Conservation (phyloP, 2,797 vertebrate species). For the Cyprinella venusta region DNA sequence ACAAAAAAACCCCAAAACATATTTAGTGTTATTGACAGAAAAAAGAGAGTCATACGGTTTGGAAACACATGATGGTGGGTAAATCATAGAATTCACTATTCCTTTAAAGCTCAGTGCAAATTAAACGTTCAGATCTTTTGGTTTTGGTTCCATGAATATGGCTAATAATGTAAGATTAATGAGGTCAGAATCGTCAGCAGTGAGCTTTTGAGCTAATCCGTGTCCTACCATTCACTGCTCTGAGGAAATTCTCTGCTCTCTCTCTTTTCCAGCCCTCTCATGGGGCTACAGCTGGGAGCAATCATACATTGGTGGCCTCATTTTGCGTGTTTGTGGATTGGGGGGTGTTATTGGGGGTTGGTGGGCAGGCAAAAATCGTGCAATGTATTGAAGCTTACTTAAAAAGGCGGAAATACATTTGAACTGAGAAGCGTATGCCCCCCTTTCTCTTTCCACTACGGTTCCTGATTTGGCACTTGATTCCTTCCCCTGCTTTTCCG, state of each 20-base stretch:
- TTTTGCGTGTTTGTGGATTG: constrained; percentile 35
- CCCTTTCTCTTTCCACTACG: constrained; percentile 49
- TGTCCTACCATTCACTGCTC: constrained; percentile 56
- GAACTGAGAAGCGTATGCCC: constrained; percentile 57
- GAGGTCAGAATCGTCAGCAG: constrained; percentile 51
- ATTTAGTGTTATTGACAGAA: not conserved
- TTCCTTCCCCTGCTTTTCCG: constrained; percentile 62
- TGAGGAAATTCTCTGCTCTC: constrained; percentile 38
- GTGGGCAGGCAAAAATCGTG: constrained; percentile 61
- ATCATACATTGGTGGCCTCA: constrained; percentile 63
- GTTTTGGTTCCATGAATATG: constrained; percentile 30
- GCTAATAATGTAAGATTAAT: constrained; percentile 52
- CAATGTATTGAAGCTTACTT: constrained; percentile 60
- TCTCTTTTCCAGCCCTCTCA: constrained; percentile 41
- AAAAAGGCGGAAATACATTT: constrained; percentile 62
- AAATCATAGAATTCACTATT: constrained; percentile 38
- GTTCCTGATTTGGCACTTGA: constrained; percentile 67
- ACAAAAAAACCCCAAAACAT: too few relatives aligned
- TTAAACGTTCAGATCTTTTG: constrained; percentile 8
- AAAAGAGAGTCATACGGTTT: not conserved
- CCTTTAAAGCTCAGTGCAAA: constrained; percentile 10
- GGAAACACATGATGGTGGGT: not conserved
- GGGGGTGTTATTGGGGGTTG: constrained; percentile 15
- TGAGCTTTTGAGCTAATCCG: constrained; percentile 46
- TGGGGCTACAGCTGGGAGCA: constrained; percentile 65